Evolutionary conservation across 1,140 invertebrate genomes (phyloP), one percentile per base, ranked within the genome.

Genomic region (Cylas formicarius): DNA sequence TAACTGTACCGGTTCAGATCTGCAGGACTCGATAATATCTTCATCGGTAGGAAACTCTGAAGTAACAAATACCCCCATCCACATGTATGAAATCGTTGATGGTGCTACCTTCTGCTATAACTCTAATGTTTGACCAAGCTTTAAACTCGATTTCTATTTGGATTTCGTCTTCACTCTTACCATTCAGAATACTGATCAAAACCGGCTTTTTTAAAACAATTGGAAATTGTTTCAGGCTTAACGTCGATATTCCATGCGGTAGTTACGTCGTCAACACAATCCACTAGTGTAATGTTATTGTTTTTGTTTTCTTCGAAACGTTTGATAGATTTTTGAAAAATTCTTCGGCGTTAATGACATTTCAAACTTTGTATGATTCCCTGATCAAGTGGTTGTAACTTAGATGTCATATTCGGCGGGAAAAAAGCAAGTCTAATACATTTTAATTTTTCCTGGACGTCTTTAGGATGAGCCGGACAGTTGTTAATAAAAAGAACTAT

Each of bases 401-500:
- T 53, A 18, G 37, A 44, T 36, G 48, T 46, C 43, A 46, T 45
- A 35, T 48, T 41, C 7, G 2, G 21, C 8, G 21, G 2, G 8
- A 39, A 39, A 39, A 39, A 54, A 44, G 45, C 33, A 50, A 50
- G 50, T 49, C 46, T 24, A 32, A 58, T 48, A 50, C 23, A 55
- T 23, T 56, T 44, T 47, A 50, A 47, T 34, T 51, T 50, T 38
- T 39, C 6, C 34, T 50, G 23, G 8, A 50, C 41, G 20, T 50
- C 16, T 47, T 47, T 38, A 33, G 48, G 44, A 48, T 44, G 62
- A 33, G 67, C 60, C 32, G 63, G 46, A 54, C 63, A 72, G 50
- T 72, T 73, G 48, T 74, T 67, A 32, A 72, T 53, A 42, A 72
- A 63, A 31, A 74, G 41, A 11, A 71, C 42, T 40, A 70, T 68